Percentiles rank a stretch among this genome's conserved stretches.
These are phyloP conservation scores for Ia io DNA, from an alignment of 2,113 vertebrate genomes.

Conservation along the genomic window DNA sequence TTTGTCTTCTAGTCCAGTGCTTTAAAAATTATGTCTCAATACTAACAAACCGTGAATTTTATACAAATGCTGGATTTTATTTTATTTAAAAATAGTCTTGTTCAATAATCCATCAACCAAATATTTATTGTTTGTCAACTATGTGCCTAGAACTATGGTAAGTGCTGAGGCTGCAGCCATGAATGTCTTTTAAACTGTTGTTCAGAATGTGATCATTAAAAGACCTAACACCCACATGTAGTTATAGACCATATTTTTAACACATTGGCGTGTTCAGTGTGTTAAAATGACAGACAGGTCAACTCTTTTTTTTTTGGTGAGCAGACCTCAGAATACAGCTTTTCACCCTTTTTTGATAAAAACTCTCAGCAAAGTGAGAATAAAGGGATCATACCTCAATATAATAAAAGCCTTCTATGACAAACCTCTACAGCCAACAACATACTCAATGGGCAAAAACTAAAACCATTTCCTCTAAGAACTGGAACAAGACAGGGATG, in stretches of 20 bases:
- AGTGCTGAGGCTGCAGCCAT: neutral
- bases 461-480: too few relatives aligned
- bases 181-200: neutral
- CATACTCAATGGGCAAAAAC: too few relatives aligned
- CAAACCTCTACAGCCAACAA: too few relatives aligned
- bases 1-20: conserved; percentile 13
- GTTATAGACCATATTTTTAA: neutral
- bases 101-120: neutral
- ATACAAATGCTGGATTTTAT: neutral
- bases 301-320: neutral
- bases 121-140: neutral
- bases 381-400: too few relatives aligned
- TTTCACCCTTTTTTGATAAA: neutral
- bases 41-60: neutral
- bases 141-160: neutral
- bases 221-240: neutral
- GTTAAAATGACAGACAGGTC: neutral
- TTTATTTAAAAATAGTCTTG: conserved; percentile 31
- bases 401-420: too few relatives aligned
- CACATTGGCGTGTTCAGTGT: neutral
- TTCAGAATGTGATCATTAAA: neutral
- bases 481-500: too few relatives aligned
- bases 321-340: neutral
- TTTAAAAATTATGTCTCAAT: neutral
- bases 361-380: too few relatives aligned